Evolutionary conservation across 2,797 vertebrate genomes (phyloP), one percentile per base, ranked within the genome.

Genomic region (Crenichthys baileyi): DNA sequence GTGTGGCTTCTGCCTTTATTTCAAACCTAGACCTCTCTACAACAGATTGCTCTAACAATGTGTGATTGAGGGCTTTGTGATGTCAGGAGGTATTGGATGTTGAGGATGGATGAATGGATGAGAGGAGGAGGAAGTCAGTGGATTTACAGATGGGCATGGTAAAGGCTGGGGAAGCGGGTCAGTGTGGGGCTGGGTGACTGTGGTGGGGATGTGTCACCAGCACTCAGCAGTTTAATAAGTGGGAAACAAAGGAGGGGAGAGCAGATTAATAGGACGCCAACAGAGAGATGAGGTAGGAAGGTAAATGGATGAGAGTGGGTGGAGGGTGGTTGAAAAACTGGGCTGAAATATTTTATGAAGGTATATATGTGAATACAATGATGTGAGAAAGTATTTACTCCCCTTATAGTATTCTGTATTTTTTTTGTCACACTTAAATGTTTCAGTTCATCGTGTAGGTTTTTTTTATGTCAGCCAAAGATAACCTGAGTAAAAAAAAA

Each of bases 81-180:
- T 39, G 55, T 75, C 65, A 75, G 31, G 39, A 72, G 29, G 41
- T 76, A 73, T 77, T 82, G 75, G 70, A 79, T 58, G 77, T 68
- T 58, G 68, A 72, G 58, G 77, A 83, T 72, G 51, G 46, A 83
- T 83, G 76, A 72, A 68, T 81, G 41, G 26, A 53, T 70, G 70
- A 18, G 67, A 26, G 73, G 50, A 72, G 74, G 74, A 72, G 79
- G 74, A 56, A 36, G 56, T 56, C 13, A 51, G 51, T 65, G 50
- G 61, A 68, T 58, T 51, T 73, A 70, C 46, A 26, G 67, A 46
- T 9, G 41, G 46, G 5, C 67, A 24, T 46, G n/a, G 67, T 26
- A 13, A 72, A 67, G 16, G 72, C n/a, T 36, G 63, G 46, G 65
- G 76, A 73, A 18, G 39, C 44, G n/a, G 41, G 31, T 67, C 26